Conservation (phyloP, 2,797 vertebrate species). For the Steatocranus sp. region DNA sequence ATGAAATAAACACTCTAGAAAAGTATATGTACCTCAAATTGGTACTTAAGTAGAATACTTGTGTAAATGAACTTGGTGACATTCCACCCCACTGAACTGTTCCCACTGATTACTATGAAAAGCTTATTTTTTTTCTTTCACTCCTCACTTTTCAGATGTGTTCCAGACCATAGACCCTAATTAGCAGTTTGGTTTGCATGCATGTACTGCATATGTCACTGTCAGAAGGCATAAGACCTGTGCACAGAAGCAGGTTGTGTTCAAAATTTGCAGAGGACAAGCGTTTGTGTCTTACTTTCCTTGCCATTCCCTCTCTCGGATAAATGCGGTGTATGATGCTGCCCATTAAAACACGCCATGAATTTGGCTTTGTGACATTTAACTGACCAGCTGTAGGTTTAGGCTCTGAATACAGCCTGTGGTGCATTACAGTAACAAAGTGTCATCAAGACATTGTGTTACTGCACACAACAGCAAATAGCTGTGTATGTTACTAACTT, state of each 20-base stretch:
- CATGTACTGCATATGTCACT: slow-evolving; percentile 56
- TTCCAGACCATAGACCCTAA: not conserved
- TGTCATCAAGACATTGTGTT: slow-evolving; percentile 12
- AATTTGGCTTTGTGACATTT: slow-evolving; percentile 10
- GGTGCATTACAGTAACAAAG: slow-evolving; percentile 43
- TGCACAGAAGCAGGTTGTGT: slow-evolving; percentile 10
- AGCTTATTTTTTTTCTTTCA: not conserved
- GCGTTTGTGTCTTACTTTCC: slow-evolving; percentile 75
- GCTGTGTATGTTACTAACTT: slow-evolving; percentile 40
- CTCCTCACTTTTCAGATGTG: slow-evolving; percentile 5
- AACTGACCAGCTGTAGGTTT: not conserved
- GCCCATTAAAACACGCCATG: slow-evolving; percentile 36
- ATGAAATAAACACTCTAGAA: not conserved
- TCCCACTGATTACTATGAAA: not conserved
- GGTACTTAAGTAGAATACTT: not conserved
- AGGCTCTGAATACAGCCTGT: not conserved
- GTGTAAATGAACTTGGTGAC: not conserved
- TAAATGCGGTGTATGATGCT: slow-evolving; percentile 51
- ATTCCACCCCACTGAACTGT: not conserved
- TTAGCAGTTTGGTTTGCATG: slow-evolving; percentile 49
- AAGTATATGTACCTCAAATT: not conserved
- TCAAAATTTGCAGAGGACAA: slow-evolving; percentile 9
- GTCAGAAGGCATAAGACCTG: slow-evolving; percentile 26
- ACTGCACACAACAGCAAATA: slow-evolving; percentile 22
- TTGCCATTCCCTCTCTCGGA: slow-evolving; percentile 42